Evolutionary conservation across 2,797 vertebrate species (phyloP).

Genomic region (Pteropus rufus): DNA sequence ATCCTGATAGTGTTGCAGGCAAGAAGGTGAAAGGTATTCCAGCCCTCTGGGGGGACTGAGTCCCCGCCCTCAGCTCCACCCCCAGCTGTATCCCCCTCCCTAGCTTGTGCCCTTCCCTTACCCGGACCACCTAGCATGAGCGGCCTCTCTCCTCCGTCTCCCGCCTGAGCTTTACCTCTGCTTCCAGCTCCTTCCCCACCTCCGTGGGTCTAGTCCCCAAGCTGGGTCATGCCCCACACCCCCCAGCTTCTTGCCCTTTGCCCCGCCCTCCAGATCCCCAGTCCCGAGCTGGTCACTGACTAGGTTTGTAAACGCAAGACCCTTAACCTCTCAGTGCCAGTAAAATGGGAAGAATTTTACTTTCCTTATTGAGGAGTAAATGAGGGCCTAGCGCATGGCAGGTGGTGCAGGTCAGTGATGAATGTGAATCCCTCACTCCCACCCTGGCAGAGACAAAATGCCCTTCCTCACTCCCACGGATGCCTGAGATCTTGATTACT

Average conservation of each 20-base stretch:
- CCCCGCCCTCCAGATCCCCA: background rate
- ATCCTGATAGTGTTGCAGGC: constrained; percentile 78
- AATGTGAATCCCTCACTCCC: background rate
- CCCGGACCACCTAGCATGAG: background rate
- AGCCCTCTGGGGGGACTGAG: background rate
- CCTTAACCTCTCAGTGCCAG: background rate
- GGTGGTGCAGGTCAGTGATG: background rate
- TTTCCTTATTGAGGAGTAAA: background rate
- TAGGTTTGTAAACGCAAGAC: background rate
- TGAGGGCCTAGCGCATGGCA: background rate
- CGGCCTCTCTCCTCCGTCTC: background rate
- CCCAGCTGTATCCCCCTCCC: background rate
- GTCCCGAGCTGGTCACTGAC: background rate
- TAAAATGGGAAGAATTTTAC: background rate
- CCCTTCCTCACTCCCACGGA: background rate
- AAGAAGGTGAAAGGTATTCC: constrained; percentile 73
- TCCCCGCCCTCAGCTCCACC: background rate
- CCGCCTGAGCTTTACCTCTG: background rate
- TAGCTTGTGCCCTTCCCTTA: background rate
- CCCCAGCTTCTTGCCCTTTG: background rate
- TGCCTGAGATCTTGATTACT: background rate
- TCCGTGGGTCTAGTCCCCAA: background rate
- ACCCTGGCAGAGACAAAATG: background rate
- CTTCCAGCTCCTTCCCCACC: background rate
- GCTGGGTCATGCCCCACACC: background rate